phyloP scores from a whole-genome alignment of 2,888 invertebrate genomes.

The Aphodius sticticus region DNA sequence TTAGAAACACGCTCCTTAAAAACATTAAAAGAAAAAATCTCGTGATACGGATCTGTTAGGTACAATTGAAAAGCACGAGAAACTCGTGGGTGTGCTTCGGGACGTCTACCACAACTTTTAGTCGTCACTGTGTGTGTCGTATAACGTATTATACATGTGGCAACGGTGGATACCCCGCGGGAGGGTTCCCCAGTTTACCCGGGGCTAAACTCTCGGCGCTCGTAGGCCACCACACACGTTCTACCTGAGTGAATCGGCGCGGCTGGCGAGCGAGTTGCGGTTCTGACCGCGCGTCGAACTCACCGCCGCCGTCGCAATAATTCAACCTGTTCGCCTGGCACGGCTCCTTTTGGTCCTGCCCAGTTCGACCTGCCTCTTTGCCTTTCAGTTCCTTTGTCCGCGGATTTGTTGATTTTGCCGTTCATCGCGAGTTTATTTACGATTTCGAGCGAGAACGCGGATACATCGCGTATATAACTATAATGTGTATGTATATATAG shows the following conservation, averaged over 20 bases:
- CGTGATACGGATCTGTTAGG: slow-evolving; percentile 18
- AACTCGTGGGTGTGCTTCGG: slow-evolving; percentile 15
- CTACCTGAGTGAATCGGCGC: background rate
- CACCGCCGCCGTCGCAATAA: background rate
- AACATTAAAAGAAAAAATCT: background rate
- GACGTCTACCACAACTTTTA: slow-evolving; percentile 8
- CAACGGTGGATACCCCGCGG: slow-evolving; percentile 53
- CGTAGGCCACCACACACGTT: background rate
- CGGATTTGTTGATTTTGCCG: background rate
- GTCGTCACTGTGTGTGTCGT: too few species aligned
- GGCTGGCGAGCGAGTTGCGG: too few species aligned
- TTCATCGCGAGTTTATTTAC: background rate
- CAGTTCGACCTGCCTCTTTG: background rate
- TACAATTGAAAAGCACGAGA: background rate
- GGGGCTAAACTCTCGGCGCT: slow-evolving; percentile 48
- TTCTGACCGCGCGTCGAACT: background rate
- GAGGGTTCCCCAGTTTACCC: slow-evolving; percentile 60
- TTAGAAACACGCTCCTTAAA: too few species aligned
- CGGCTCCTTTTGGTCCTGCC: background rate
- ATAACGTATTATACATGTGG: slow-evolving; percentile 17
- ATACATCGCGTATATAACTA: background rate
- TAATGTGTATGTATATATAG: background rate
- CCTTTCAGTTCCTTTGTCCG: slow-evolving; percentile 4
- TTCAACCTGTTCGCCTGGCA: slow-evolving; percentile 38
- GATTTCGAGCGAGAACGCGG: background rate